Base-by-base conservation (phyloP, 2,888 invertebrate genomes). In the Agonopterix arenella region DNA sequence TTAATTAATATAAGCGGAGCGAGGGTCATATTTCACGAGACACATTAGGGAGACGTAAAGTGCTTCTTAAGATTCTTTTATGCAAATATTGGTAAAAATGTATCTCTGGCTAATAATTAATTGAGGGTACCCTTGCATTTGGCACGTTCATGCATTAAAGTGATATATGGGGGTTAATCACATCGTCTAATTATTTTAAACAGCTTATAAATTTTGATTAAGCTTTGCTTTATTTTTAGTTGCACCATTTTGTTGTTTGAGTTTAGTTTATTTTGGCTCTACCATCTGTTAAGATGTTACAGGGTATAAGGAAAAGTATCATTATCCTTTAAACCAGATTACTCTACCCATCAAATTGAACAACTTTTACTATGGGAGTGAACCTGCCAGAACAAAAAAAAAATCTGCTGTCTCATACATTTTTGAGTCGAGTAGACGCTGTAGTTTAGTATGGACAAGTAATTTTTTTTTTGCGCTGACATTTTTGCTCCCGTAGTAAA, bases 31-130 rank as follows among this genome's bases (percentile, higher is more conserved):
- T 77, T 70, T 83, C 76, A 80, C 68, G 59, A 58, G 56, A 62
- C 65, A 73, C 73, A 70, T 78, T 75, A 69, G 65, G 67, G 61
- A 64, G 70, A 67, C 73, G 66, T 70, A 77, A 77, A 80, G 71
- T 66, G 84, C 84, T 83, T 76, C 84, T 83, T 83, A 80, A 70
- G 83, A 74, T 76, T 69, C 73, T 73, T 80, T 79, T 79, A 84
- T 82, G 86, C 81, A 82, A 85, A 85, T 84, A 77, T 71, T 70
- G 60, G 68, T 71, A 69, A 70, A 77, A 78, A 79, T 78, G 75
- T 69, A 47, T 44, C 59, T 11, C 38, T 56, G 53, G 52, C 57
- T 62, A 64, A 73, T 77, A 77, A 88, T 86, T 76, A 85, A 86
- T 85, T 71, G 75, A 65, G 70, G 73, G 73, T 68, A 69, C 72